Evolutionary conservation across 1,140 invertebrate species (phyloP), one percentile per base, ranked within the genome.

Genomic region (Eumaeus atala): DNA sequence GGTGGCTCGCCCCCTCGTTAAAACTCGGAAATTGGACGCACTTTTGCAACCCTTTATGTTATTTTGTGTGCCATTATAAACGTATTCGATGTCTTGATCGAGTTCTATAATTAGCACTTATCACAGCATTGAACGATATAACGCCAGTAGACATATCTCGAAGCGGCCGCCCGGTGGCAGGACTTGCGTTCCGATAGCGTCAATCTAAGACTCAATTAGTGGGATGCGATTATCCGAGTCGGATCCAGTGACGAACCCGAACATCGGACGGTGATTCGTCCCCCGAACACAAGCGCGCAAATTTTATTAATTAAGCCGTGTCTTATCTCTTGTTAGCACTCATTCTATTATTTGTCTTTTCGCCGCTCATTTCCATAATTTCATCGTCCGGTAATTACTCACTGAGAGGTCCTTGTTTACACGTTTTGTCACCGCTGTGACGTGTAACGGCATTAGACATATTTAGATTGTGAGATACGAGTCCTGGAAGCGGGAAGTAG

Each of bases 331-430:
- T 84, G 84, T 87, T 84, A 87, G 79, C 84, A 87, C 84, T 87
- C 84, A 82, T 87, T 87, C 81, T 84, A 81, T 87, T 87, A 87
- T 87, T 87, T 87, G 84, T 84, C 83, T 87, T 87, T 84, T 84
- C 75, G 77, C 73, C 77, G 81, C 78, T 84, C 81, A 87, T 87
- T 87, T 84, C 77, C 83, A 84, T 86, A 86, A 84, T 86, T 86
- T 83, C 79, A 86, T 84, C 74, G 76, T 69, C 71, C 72, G 72
- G 71, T 82, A 83, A 86, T 84, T 83, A 82, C 73, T 82, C 78
- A 54, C 34, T 40, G 33, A 48, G 48, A 17, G 59, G 40, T 16
- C 70, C 70, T 78, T 74, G 68, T 81, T 84, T 77, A 73, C 77
- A 79, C 79, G 80, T 77, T 80, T 81, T 74, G 72, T 67, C 66